A percentile compares a stretch with the other conserved stretches of the same genome.
Conservation (phyloP, 2,797 vertebrate genomes). For the Remorina albescens region DNA sequence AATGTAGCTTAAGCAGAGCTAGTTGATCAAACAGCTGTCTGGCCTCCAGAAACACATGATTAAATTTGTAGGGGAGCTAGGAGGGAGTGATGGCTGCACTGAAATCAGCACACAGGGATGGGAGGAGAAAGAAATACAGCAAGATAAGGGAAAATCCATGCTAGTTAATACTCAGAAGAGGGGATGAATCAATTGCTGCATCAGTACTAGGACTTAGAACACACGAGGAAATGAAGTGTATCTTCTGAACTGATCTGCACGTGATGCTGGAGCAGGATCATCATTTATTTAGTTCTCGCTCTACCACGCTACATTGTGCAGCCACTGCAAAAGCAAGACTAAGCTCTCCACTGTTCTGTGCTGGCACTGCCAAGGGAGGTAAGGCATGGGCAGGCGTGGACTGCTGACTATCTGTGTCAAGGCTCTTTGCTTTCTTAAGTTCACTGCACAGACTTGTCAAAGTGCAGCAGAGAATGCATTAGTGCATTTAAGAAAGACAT, state of each 20-base stretch:
- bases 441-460: too few species aligned
- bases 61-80: constrained; percentile 46
- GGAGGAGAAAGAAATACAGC: constrained; percentile 22
- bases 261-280: constrained; percentile 68
- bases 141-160: constrained; percentile 27
- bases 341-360: constrained; percentile 53
- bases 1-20: constrained; percentile 36
- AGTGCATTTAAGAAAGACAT: constrained; percentile 22
- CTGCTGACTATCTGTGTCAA: constrained; percentile 65
- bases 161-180: constrained; percentile 11
- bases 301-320: constrained; percentile 73
- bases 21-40: constrained; percentile 70
- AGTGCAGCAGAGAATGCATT: constrained; percentile 34
- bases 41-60: constrained; percentile 58
- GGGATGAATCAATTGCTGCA: constrained; percentile 34
- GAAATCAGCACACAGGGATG: constrained; percentile 51
- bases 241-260: constrained; percentile 62
- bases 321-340: constrained; percentile 70
- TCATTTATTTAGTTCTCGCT: constrained; percentile 76
- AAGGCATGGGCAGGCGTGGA: constrained; percentile 45
- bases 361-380: constrained; percentile 50
- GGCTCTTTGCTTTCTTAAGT: too few species aligned
- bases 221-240: constrained; percentile 49
- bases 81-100: constrained; percentile 13
- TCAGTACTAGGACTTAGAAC: constrained; percentile 35